These are phyloP conservation scores for Calidris pugnax DNA, from an alignment of 2,113 vertebrate species.

Conservation along the genomic window DNA sequence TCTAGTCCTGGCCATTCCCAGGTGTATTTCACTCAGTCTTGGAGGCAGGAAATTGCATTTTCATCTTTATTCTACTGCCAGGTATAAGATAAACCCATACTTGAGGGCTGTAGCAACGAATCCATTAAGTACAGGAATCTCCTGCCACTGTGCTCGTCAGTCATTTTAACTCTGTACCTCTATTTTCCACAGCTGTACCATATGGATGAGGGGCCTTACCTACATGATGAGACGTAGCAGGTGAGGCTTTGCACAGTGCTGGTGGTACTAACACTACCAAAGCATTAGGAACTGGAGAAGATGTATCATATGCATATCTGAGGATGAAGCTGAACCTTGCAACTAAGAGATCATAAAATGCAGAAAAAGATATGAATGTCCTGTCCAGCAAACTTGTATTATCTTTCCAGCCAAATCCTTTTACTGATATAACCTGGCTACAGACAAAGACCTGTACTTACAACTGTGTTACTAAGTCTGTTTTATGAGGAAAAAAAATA, in stretches of 20 bases:
- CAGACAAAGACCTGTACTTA: not conserved
- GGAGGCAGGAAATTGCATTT: slow-evolving; percentile 46
- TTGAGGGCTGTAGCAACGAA: not conserved
- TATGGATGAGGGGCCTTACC: not conserved
- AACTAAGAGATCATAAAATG: not conserved
- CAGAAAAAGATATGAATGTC: not conserved
- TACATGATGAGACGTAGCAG: not conserved
- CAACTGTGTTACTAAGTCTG: not conserved
- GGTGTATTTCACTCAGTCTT: not conserved
- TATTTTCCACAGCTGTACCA: not conserved
- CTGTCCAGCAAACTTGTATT: not conserved
- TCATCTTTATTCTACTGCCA: not conserved
- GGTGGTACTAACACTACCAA: not conserved
- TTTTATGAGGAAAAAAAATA: not conserved
- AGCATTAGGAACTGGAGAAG: not conserved
- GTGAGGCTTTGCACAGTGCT: not conserved
- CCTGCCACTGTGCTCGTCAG: not conserved
- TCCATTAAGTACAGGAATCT: not conserved
- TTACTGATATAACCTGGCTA: not conserved
- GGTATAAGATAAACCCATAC: not conserved
- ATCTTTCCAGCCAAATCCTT: not conserved
- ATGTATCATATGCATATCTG: too few species aligned
- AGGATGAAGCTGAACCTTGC: accelerated
- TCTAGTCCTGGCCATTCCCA: not conserved
- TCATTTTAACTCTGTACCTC: not conserved